Percentiles rank a stretch among this genome's conserved stretches.
Conservation (phyloP, 2,888 invertebrate genomes). For the Eremobia ochroleuca region DNA sequence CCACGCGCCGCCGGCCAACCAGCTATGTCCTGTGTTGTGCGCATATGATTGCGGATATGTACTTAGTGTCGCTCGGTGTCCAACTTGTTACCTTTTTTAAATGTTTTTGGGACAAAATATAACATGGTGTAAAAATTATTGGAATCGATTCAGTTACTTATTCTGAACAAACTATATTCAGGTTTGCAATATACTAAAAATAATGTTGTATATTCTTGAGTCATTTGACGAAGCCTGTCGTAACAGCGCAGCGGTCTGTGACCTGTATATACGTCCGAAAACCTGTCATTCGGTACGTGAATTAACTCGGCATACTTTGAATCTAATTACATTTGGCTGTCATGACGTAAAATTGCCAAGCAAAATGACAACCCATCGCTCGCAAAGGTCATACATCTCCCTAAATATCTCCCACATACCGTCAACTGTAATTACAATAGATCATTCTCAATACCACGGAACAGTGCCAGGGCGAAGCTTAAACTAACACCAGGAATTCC, state of each 20-base stretch:
- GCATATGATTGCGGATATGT: no score
- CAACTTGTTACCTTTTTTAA: no score
- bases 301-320: background rate
- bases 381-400: background rate
- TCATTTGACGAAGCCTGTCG: background rate
- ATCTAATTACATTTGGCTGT: background rate
- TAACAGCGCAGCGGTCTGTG: background rate
- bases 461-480: constrained; percentile 46
- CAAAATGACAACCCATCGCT: background rate
- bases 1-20: no score
- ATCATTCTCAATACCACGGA: constrained; percentile 39
- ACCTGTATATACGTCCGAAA: background rate
- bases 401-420: background rate
- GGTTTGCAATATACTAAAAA: no score
- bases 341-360: background rate
- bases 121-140: no score
- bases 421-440: constrained; percentile 38
- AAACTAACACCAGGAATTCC: constrained; percentile 52
- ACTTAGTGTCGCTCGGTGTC: no score
- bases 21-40: no score
- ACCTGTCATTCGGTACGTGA: background rate
- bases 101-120: no score
- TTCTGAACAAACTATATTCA: no score
- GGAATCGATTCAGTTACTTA: no score
- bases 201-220: background rate